Percentiles rank a stretch among this genome's conserved stretches.
Conservation (phyloP, 2,113 vertebrate genomes). For the Charina bottae region DNA sequence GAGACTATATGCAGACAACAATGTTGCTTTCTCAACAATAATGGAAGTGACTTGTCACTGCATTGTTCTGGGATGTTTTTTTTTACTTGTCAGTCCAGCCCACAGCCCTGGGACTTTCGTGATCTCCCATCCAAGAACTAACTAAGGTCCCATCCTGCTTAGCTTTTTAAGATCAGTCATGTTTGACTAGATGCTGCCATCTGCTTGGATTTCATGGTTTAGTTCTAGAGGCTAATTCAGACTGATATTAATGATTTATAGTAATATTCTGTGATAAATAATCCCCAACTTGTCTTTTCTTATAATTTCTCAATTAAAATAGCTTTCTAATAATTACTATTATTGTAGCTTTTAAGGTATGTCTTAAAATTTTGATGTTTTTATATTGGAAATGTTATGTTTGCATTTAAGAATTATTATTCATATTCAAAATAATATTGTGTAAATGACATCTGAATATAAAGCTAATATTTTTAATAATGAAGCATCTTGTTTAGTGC, state of each 20-base stretch:
- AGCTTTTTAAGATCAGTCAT: not conserved
- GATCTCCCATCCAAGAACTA: not conserved
- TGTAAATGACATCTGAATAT: conserved; percentile 12
- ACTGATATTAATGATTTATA: not conserved
- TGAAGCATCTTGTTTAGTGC: conserved; percentile 5
- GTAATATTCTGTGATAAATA: not conserved
- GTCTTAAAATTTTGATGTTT: not conserved
- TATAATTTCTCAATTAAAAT: not conserved
- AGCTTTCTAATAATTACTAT: not conserved
- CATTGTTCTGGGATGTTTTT: not conserved
- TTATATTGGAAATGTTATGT: not conserved
- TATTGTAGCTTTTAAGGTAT: not conserved
- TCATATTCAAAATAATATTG: not conserved
- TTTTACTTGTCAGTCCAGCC: not conserved
- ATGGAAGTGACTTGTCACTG: not conserved
- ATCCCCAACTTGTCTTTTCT: not conserved
- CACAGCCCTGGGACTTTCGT: not conserved
- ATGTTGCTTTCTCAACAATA: not conserved
- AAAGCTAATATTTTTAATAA: conserved; percentile 16
- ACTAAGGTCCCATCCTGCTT: not conserved
- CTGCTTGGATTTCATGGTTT: not conserved
- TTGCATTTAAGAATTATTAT: not conserved
- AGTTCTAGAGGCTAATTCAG: not conserved
- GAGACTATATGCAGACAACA: not conserved
- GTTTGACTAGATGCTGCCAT: not conserved